Evolutionary conservation across 2,888 invertebrate species (phyloP), one percentile per base, ranked within the genome.

Genomic region (Tuberolachnus salignus): DNA sequence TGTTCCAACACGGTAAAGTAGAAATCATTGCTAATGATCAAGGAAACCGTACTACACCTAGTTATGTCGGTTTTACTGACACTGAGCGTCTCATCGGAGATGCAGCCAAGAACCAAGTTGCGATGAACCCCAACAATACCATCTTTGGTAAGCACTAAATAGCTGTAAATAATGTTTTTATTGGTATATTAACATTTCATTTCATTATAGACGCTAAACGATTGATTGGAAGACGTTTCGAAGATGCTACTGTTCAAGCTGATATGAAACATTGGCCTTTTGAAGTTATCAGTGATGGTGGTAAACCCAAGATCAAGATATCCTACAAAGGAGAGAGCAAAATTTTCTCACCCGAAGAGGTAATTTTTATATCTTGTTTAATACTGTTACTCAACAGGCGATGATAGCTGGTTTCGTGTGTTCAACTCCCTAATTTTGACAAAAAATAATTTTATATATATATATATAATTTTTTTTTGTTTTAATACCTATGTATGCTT

Each of bases 251-350:
- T 19, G 94, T 98, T 78, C 97, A 97, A 87, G 91, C 90, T 71
- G 97, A 97, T 85, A 92, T 96, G 90, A 95, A 96, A 87, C 93
- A 93, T 86, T 97, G 95, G 92, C 96, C 97, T 70, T 97, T 97
- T 85, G 92, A 92, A 85, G 95, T 96, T 3, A 87, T 92, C 84
- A 92, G 89, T 85, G 92, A 92, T 85, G 89, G 89, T 81, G 91
- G 92, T 72, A 94, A 93, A 86, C 93, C 93, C 82, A 93, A 92
- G 87, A 92, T 94, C 82, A 88, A 91, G 85, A 93, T 95, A 34
- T 87, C 92, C 81, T 95, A 94, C 88, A 95, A 95, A 85, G 95
- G 94, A 61, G 95, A 95, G 86, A 87, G 87, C 80, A 97, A 97
- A 86, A 90, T 90, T 73, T 96, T 96, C 88, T 93, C 91, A 87